Evolutionary conservation across 2,113 vertebrate species (phyloP).

Genomic region (Podiceps cristatus): DNA sequence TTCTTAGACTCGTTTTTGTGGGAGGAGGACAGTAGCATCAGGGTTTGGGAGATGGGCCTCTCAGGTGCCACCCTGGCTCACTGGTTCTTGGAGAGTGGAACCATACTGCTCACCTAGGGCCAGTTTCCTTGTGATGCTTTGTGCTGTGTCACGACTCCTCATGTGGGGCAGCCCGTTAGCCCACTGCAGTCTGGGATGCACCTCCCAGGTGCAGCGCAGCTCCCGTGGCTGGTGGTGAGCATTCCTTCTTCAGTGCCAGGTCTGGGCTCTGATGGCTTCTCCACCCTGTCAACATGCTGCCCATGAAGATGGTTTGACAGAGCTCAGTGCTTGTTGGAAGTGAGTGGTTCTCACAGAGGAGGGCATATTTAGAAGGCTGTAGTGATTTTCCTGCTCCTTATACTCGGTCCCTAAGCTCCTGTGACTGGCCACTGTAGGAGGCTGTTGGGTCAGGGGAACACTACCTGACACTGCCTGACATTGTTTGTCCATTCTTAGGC

Average conservation of each 20-base stretch:
- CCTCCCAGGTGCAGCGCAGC: neutral
- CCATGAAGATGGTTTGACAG: neutral
- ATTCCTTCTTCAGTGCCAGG: neutral
- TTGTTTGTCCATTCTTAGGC: neutral
- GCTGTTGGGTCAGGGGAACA: neutral
- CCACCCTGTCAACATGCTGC: fast-evolving
- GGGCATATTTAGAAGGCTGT: neutral
- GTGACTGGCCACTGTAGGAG: neutral
- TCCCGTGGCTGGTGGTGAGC: neutral
- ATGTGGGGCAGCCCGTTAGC: neutral
- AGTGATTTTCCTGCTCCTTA: neutral
- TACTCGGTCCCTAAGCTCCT: neutral
- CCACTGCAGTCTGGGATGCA: neutral
- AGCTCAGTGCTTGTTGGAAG: neutral
- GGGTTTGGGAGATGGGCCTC: neutral
- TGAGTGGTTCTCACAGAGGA: neutral
- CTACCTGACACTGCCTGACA: neutral
- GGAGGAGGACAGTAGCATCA: neutral
- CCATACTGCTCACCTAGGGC: neutral
- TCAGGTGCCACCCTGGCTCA: neutral
- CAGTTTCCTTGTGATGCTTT: neutral
- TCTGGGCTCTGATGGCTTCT: neutral
- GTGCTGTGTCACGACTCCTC: neutral
- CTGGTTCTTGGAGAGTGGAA: neutral
- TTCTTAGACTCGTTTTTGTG: neutral